Evolutionary conservation across 2,888 invertebrate species (phyloP), one percentile per base, ranked within the genome.

Genomic region (Resseliella maxima): DNA sequence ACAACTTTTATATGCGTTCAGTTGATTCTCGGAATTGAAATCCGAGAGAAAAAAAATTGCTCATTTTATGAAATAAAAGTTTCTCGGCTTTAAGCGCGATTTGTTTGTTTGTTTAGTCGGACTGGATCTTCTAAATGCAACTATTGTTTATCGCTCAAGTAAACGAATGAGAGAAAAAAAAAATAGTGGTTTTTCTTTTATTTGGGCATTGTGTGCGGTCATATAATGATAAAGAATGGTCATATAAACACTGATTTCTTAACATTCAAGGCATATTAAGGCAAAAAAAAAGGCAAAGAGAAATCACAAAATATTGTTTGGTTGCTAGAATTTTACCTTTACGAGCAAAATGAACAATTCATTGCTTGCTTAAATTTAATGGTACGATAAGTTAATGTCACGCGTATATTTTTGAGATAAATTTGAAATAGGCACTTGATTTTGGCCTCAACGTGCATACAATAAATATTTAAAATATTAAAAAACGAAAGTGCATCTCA

Each of bases 131-230:
- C 83, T 36, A 83, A 83, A 83, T 83, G 35, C 72, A 31, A 35
- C 72, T 72, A 72, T 72, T 72, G 72, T 72, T 72, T 72, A 72
- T 72, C 72, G 72, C 36, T 38, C 38, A 38, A 31, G 38, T 38
- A 5, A 15, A 31, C 24, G 59, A 59, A 27, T 2, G 1, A 21
- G 35, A 81, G 5, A 81, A 81, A 18, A 64, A 64, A 64, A 6
- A 2, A 31, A 27, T 24, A n/a, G n/a, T n/a, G n/a, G n/a, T n/a
- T n/a, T 54, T 12, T 6, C 18, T 54, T 15, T 36, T 38, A 83
- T 38, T 38, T 38, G 83, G 83, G 83, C 83, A 38, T 83, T 83
- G 83, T 83, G 83, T 83, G 83, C 83, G 83, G 83, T 83, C 83
- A 83, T 38, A 83, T 83, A 83, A 83, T 38, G 83, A 36, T 31